phyloP scores from a whole-genome alignment of 2,888 invertebrate genomes.

The Agrotis clavis region DNA sequence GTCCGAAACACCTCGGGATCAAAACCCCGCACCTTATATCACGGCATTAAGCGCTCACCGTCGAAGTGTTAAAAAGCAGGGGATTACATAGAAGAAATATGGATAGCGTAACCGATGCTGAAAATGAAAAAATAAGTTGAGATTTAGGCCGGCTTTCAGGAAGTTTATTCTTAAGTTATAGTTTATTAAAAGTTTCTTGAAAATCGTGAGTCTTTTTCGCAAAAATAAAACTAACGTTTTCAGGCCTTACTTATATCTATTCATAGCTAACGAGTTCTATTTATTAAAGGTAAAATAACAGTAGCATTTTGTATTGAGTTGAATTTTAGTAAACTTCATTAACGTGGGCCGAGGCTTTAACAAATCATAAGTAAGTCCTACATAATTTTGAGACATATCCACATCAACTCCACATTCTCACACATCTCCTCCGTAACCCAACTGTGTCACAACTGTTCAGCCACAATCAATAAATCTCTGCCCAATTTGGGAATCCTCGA shows the following conservation, averaged over 20 bases:
- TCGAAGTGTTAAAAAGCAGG: slow-evolving; percentile 58
- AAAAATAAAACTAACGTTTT: background rate
- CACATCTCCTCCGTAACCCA: background rate
- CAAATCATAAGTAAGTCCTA: background rate
- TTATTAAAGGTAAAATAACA: background rate
- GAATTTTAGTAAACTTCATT: background rate
- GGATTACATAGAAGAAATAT: slow-evolving; percentile 49
- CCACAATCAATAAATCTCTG: slow-evolving; percentile 53
- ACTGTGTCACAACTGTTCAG: slow-evolving; percentile 15
- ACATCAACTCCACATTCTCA: background rate
- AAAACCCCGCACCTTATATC: slow-evolving; percentile 76
- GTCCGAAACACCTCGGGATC: slow-evolving; percentile 63
- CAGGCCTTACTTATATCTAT: background rate
- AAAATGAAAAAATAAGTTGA: slow-evolving; percentile 44
- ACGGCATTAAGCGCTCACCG: slow-evolving; percentile 71
- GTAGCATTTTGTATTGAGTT: background rate
- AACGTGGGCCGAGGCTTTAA: background rate
- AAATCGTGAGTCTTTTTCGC: background rate
- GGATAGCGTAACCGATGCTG: slow-evolving; percentile 23
- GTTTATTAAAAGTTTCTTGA: slow-evolving; percentile 14
- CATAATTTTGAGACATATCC: background rate
- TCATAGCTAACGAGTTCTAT: background rate
- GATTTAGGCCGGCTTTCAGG: slow-evolving; percentile 16
- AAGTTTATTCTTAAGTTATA: slow-evolving; percentile 25
- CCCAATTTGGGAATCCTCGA: slow-evolving; percentile 48